These are phyloP conservation scores for Hypolimnas misippus DNA, from an alignment of 2,888 invertebrate genomes.

Conservation along the genomic window DNA sequence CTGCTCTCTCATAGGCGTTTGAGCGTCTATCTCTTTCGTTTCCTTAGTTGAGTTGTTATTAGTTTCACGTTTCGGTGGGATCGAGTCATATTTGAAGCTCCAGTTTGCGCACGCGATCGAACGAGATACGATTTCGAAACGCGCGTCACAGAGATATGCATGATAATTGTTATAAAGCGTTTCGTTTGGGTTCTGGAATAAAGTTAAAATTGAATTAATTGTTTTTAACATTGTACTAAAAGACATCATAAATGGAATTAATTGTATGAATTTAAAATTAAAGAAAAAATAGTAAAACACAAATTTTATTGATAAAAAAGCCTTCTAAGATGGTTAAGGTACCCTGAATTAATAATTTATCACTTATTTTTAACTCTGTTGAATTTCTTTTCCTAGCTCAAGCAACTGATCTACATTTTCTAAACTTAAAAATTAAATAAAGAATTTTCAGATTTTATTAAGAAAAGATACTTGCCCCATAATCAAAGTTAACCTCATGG, in stretches of 20 bases:
- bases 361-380: too few species aligned
- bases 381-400: too few species aligned
- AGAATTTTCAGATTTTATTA: too few species aligned
- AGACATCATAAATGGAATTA: too few species aligned
- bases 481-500: constrained; percentile 72
- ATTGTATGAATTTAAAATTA: too few species aligned
- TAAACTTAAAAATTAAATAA: too few species aligned
- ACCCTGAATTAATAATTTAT: too few species aligned
- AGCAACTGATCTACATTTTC: too few species aligned
- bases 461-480: constrained; percentile 65
- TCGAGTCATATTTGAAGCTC: constrained; percentile 91
- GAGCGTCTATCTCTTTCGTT: constrained; percentile 62
- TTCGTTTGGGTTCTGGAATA: constrained; percentile 81
- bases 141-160: constrained; percentile 94
- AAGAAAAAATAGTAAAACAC: too few species aligned
- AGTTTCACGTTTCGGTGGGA: constrained; percentile 66
- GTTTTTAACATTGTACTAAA: too few species aligned
- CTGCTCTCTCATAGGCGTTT: constrained; percentile 60
- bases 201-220: constrained; percentile 12
- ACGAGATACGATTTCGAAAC: constrained; percentile 89
- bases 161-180: constrained; percentile 92
- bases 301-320: too few species aligned
- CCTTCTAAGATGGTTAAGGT: too few species aligned
- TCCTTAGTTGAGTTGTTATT: constrained; percentile 69
- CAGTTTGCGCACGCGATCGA: constrained; percentile 90